These are phyloP conservation scores for Danio aesculapii DNA, from an alignment of 2,797 vertebrate genomes.

Conservation along the genomic window DNA sequence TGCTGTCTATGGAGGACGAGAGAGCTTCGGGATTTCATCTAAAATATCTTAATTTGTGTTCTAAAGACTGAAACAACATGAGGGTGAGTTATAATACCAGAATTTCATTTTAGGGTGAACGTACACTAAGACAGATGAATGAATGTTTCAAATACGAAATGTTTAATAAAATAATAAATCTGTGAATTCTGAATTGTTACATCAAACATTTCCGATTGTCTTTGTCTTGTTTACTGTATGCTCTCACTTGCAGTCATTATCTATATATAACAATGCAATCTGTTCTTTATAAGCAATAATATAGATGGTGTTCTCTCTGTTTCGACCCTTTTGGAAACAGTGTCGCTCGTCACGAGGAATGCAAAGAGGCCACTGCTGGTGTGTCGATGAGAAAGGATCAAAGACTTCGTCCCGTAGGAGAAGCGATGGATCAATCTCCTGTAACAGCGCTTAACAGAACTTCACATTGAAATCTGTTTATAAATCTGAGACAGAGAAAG, in stretches of 20 bases:
- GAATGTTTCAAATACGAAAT: no score
- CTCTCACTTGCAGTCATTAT: neutral
- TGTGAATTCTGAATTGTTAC: neutral
- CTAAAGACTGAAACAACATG: no score
- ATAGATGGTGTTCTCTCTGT: neutral
- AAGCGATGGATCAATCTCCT: slow-evolving; percentile 68
- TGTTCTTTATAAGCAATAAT: neutral
- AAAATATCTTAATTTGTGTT: no score
- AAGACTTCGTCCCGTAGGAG: slow-evolving; percentile 64
- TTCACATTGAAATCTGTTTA: slow-evolving; percentile 9
- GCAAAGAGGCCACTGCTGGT: slow-evolving; percentile 88
- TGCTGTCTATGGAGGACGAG: no score
- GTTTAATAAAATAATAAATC: no score
- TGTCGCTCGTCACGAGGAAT: slow-evolving; percentile 85
- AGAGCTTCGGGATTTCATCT: no score
- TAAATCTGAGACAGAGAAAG: neutral
- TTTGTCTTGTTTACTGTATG: neutral
- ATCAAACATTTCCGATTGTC: neutral
- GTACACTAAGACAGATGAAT: no score
- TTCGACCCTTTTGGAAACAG: no score
- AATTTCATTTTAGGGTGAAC: no score
- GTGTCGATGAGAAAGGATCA: slow-evolving; percentile 83
- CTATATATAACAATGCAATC: neutral
- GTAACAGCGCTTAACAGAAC: slow-evolving; percentile 61
- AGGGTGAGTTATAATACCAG: no score